Percentiles rank a stretch among this genome's conserved stretches.
phyloP scores from a whole-genome alignment of 35 echinoderm and acorn worm species.

The Heliocidaris erythrogramma region DNA sequence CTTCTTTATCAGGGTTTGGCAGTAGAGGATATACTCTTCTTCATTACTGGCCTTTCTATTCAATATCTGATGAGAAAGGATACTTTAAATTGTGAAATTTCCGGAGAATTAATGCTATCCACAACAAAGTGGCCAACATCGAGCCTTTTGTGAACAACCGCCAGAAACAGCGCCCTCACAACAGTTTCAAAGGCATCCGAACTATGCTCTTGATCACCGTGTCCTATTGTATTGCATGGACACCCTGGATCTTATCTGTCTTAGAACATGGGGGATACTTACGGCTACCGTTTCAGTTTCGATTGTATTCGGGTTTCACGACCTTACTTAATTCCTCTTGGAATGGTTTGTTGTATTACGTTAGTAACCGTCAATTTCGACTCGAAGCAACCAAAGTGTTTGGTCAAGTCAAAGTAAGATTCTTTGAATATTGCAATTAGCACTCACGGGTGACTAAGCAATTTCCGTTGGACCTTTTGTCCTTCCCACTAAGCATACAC shows the following conservation, averaged over 20 bases:
- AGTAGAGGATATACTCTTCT: background rate
- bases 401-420: background rate
- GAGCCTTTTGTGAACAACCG: background rate
- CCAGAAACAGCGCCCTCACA: background rate
- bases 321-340: background rate
- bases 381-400: background rate
- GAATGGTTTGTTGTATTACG: slow-evolving; percentile 1
- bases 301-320: background rate
- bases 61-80: background rate
- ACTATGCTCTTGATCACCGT: background rate
- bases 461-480: too few relatives aligned
- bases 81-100: background rate
- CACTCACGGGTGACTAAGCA: too few relatives aligned
- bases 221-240: background rate
- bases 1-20: background rate
- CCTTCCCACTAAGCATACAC: too few relatives aligned
- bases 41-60: background rate
- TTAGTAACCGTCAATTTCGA: background rate
- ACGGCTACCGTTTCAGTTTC: background rate
- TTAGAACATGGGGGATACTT: background rate
- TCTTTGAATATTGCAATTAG: background rate
- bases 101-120: background rate
- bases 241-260: background rate
- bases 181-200: background rate
- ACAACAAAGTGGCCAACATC: background rate